Percentiles rank a stretch among this genome's conserved stretches.
These are phyloP conservation scores for Petrocephalus microphthalmus DNA, from an alignment of 2,113 vertebrate species.

Conservation along the genomic window DNA sequence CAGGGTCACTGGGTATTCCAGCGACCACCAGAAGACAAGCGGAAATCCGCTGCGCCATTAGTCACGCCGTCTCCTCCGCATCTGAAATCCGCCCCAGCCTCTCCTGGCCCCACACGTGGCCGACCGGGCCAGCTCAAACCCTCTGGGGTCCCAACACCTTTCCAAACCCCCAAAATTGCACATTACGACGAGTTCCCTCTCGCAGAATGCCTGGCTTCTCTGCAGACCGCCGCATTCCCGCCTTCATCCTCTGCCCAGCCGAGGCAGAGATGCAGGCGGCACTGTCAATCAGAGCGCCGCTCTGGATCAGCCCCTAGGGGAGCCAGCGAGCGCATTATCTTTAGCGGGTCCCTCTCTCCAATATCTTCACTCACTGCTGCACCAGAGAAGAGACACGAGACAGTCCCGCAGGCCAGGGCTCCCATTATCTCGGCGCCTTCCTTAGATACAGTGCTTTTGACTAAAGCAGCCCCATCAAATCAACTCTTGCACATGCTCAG, in stretches of 20 bases:
- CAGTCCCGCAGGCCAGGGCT: not conserved
- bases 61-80: not conserved
- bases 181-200: not conserved
- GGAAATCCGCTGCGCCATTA: not conserved
- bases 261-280: slow-evolving; percentile 29
- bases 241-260: slow-evolving; percentile 12
- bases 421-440: not conserved
- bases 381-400: not conserved
- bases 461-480: not conserved
- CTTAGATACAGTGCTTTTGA: not conserved
- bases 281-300: slow-evolving; percentile 39
- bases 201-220: not conserved
- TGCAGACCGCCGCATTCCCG: slow-evolving; percentile 17
- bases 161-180: not conserved
- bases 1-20: not conserved
- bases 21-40: not conserved
- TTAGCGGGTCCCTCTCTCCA: not conserved
- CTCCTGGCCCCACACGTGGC: not conserved
- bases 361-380: not conserved
- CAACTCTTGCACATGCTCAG: not conserved
- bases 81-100: not conserved
- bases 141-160: not conserved
- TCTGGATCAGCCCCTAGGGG: not conserved
- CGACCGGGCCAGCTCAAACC: not conserved
- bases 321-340: not conserved